Conservation (phyloP, 2,888 invertebrate species). For the Nymphalis urticae region DNA sequence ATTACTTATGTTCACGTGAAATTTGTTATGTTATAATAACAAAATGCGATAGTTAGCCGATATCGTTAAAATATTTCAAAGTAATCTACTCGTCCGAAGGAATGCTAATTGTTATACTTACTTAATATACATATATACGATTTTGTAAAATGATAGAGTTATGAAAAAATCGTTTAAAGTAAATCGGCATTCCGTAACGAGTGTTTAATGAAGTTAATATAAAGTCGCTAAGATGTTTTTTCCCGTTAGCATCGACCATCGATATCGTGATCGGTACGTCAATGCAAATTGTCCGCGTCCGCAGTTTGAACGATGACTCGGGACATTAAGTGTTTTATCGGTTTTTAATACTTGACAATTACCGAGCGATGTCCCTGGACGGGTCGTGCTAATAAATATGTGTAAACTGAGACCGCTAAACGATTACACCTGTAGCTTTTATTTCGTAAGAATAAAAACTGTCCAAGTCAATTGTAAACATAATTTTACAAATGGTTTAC, state of each 20-base stretch:
- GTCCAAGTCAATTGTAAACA: not conserved
- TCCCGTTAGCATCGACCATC: slow-evolving; percentile 18
- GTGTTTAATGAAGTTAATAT: not conserved
- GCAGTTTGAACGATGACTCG: slow-evolving; percentile 57
- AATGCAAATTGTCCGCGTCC: slow-evolving; percentile 54
- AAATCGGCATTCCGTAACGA: not conserved
- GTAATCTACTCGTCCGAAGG: not conserved
- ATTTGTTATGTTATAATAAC: slow-evolving; percentile 3
- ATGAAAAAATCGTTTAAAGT: not conserved
- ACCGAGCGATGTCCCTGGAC: slow-evolving; percentile 46
- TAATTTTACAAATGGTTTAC: no score
- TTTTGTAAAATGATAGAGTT: not conserved
- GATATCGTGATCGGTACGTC: slow-evolving; percentile 41
- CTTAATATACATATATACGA: not conserved
- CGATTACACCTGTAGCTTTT: slow-evolving; percentile 26
- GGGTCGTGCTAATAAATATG: slow-evolving; percentile 35
- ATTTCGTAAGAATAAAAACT: slow-evolving; percentile 19
- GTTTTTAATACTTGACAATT: slow-evolving; percentile 62
- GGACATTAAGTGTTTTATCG: slow-evolving; percentile 62
- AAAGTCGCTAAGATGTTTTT: slow-evolving; percentile 15
- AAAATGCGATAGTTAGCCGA: not conserved
- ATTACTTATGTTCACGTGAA: not conserved
- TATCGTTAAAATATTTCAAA: not conserved
- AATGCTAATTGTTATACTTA: not conserved
- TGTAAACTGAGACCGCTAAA: slow-evolving; percentile 24